Evolutionary conservation across 2,888 invertebrate species (phyloP).

Genomic region (Drosophila phalerata): DNA sequence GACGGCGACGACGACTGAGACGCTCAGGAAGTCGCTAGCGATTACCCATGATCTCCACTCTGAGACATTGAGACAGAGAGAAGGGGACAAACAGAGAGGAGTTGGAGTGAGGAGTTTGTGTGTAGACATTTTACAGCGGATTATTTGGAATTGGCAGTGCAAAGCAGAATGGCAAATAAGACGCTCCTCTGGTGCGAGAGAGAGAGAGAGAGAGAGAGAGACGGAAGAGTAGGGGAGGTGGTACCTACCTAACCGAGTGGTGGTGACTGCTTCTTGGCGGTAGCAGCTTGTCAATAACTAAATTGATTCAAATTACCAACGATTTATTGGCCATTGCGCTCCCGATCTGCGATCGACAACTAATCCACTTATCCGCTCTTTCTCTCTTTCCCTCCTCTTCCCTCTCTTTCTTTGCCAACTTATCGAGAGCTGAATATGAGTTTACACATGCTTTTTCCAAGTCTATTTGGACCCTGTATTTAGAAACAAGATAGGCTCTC

Average conservation of each 20-base stretch:
- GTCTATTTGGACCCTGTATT: slow-evolving; percentile 1
- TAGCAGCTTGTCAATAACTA: slow-evolving; percentile 52
- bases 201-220: no score
- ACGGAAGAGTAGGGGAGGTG: background rate
- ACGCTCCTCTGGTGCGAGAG: background rate
- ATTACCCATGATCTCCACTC: slow-evolving; percentile 56
- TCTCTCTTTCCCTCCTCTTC: background rate
- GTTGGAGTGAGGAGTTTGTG: slow-evolving; percentile 18
- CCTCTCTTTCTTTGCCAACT: background rate
- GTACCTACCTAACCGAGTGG: slow-evolving; percentile 5
- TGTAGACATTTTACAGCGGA: slow-evolving; percentile 78
- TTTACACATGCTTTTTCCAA: slow-evolving; percentile 7
- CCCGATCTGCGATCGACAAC: slow-evolving; percentile 29
- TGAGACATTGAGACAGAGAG: background rate
- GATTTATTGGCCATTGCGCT: slow-evolving; percentile 58
- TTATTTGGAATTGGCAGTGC: slow-evolving; percentile 72
- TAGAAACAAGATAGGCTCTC: background rate
- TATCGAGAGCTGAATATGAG: slow-evolving; percentile 18
- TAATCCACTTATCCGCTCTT: slow-evolving; percentile 54
- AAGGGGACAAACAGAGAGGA: background rate
- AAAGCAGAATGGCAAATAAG: slow-evolving; percentile 58
- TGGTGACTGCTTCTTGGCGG: slow-evolving; percentile 12
- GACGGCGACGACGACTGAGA: slow-evolving; percentile 39
- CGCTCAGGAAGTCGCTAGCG: slow-evolving; percentile 74
- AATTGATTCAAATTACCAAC: slow-evolving; percentile 65